Evolutionary conservation across 2,797 vertebrate genomes (phyloP), one percentile per base, ranked within the genome.

Genomic region (Ceryle rudis): DNA sequence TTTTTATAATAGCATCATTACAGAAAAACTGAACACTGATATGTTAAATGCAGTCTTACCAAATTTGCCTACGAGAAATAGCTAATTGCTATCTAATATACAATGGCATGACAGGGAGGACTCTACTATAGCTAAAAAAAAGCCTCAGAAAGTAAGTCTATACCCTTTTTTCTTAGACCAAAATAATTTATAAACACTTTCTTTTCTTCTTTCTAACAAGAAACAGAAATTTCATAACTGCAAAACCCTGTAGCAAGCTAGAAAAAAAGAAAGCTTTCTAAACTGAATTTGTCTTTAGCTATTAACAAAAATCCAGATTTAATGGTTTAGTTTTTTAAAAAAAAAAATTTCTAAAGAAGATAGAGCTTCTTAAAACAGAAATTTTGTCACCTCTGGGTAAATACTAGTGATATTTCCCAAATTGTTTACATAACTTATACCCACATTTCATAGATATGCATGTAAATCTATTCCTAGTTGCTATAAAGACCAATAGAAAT

Each of bases 121-220:
- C 25, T 42, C 58, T 72, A 69, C 74, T 79, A 23, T 61, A 95
- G 58, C 89, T 73, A 96, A 97, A 97, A 96, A 31, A 90, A 95
- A 95, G 60, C 86, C 85, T 96, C 28, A 23, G 74, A 96, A 97
- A 97, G 96, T 95, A 96, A 92, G 75, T 42, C 81, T 77, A 29
- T 60, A 88, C 70, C 29, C 11, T 62, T 93, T 90, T 96, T 97
- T 33, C 51, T 93, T 75, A 75, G 70, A 69, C 37, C 22, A 90
- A 58, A 57, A 49, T 95, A 83, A 96, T 95, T 96, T 94, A 91
- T 79, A 93, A 81, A 46, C 42, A 51, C 7, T 46, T 57, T 92
- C 51, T 95, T 83, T 86, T 81, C 74, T 86, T 90, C 64, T 60
- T 82, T 70, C 88, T 96, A 52, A 95, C 90, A 94, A 89, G 71